Percentiles rank a stretch among this genome's conserved stretches.
Evolutionary conservation across 2,797 vertebrate species (phyloP).

Genomic region (Hippoglossus hippoglossus): DNA sequence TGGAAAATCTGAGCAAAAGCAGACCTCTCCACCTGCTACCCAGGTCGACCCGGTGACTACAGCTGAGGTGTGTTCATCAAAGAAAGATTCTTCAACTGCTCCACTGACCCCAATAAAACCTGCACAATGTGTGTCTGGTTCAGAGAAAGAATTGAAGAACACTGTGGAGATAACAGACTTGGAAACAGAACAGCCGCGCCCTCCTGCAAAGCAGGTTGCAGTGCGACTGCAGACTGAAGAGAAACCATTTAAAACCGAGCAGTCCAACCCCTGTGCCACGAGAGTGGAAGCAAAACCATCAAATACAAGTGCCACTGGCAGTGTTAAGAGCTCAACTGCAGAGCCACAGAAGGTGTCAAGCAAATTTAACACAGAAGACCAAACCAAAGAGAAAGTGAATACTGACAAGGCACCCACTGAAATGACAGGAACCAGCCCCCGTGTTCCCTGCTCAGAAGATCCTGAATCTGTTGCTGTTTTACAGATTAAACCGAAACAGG

Average conservation of each 20-base stretch:
- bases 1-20: constrained; percentile 37
- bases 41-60: constrained; percentile 19
- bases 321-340: constrained; percentile 35
- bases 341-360: constrained; percentile 32
- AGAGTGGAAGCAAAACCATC: constrained; percentile 33
- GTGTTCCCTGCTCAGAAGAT: constrained; percentile 15
- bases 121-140: constrained; percentile 14
- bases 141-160: constrained; percentile 37
- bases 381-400: constrained; percentile 31
- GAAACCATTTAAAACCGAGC: constrained; percentile 37
- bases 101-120: constrained; percentile 29
- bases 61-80: constrained; percentile 30
- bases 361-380: constrained; percentile 36
- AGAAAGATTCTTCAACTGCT: constrained; percentile 14
- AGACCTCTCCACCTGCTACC: constrained; percentile 15
- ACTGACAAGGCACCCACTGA: constrained; percentile 32
- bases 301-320: constrained; percentile 12
- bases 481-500: constrained; percentile 36
- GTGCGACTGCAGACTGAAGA: constrained; percentile 11
- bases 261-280: not conserved
- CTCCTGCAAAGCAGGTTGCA: constrained; percentile 21
- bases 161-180: constrained; percentile 41
- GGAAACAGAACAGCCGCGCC: constrained; percentile 31
- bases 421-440: constrained; percentile 36
- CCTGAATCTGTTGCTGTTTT: constrained; percentile 33